Base-by-base conservation (phyloP, 2,888 invertebrate genomes). In the Drosophila paramelanica region DNA sequence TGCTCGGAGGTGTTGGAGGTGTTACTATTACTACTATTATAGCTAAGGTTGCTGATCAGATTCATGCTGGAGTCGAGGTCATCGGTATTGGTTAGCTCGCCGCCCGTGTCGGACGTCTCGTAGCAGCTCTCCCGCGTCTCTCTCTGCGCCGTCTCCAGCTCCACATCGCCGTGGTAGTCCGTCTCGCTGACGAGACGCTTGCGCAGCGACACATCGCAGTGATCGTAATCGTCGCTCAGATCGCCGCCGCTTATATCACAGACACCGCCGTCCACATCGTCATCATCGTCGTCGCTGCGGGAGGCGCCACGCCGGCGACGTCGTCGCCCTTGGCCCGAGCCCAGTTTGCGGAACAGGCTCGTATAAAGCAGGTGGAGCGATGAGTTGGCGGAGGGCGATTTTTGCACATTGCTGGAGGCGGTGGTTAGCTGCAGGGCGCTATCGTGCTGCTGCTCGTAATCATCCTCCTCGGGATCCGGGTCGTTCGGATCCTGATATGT, bases 1-100 rank as follows among this genome's bases (percentile, higher is more conserved):
- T 88, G 87, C 59, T 91, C 90, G 23, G 83, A 80, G 66, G 70
- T 88, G 83, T 91, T 89, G 69, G 92, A 92, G 72, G 89, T 90
- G 77, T 92, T 91, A 90, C 91, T 92, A 89, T 91, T 91, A 91
- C 91, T 92, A 89, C 92, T 91, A 89, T 92, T 91, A 91, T 85
- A 91, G 90, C 91, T 92, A 88, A 92, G 84, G 81, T 91, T 92
- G 90, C 91, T 92, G 69, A 90, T 89, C 66, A 91, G 84, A 82
- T 92, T 91, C 85, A 89, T 88, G 81, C 91, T 92, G 43, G 91
- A 91, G 85, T 92, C 91, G 66, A 89, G 89, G 56, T 91, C 90
- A 59, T 88, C 91, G 55, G 90, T 87, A 55, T 90, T 92, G 70
- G 90, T 91, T 31, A 90, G 71, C 45, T 92, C 92, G 43, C 91